Percentiles rank a stretch among this genome's conserved stretches.
Conservation (phyloP, 2,797 vertebrate genomes). For the Phaenicophaeus curvirostris region DNA sequence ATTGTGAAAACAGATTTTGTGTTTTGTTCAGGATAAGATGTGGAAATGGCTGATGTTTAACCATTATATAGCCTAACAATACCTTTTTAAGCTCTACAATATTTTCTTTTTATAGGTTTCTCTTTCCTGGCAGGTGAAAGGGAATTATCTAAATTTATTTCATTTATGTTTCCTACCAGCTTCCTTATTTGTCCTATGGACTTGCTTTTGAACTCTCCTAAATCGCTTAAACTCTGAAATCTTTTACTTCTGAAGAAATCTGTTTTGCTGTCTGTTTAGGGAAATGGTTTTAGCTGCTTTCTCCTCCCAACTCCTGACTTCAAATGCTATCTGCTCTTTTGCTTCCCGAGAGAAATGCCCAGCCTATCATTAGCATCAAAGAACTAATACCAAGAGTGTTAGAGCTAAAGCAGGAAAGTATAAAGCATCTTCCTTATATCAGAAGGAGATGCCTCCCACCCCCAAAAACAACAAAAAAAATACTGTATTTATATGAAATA, state of each 20-base stretch:
- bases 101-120: not conserved
- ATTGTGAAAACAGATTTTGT: not conserved
- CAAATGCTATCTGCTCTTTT: not conserved
- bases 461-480: no score
- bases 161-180: slow-evolving; percentile 7
- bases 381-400: not conserved
- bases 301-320: not conserved
- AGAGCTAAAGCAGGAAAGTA: not conserved
- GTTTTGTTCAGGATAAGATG: not conserved
- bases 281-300: not conserved
- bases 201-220: slow-evolving; percentile 15
- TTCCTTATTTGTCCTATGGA: not conserved
- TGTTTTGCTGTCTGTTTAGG: slow-evolving; percentile 22
- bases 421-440: not conserved
- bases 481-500: no score
- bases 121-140: slow-evolving; percentile 1
- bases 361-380: not conserved
- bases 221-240: slow-evolving; percentile 5
- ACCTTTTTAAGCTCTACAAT: not conserved
- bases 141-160: slow-evolving; percentile 35
- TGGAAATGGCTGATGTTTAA: not conserved
- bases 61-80: not conserved
- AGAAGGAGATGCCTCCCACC: not conserved
- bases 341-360: not conserved
- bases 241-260: not conserved